Evolutionary conservation across 2,113 vertebrate species (phyloP).

Genomic region (Cnemophilus loriae): DNA sequence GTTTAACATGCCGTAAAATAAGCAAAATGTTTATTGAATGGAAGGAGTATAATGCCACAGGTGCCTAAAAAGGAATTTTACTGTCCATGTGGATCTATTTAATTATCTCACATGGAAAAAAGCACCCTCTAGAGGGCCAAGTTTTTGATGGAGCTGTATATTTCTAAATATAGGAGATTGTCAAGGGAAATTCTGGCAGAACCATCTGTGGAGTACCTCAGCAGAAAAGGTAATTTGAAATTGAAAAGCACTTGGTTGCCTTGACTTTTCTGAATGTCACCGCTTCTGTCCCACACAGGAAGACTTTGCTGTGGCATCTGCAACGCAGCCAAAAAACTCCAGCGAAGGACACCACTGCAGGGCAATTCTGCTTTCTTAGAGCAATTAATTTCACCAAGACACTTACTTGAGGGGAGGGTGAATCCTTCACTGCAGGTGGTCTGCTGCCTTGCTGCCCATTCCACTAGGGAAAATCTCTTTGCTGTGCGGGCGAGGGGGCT

Average conservation of each 20-base stretch:
- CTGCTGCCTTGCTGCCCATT: neutral
- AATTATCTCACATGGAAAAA: neutral
- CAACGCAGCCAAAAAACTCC: neutral
- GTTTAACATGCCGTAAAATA: neutral
- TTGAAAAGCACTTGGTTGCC: neutral
- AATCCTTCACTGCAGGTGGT: neutral
- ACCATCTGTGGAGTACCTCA: neutral
- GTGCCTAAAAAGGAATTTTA: neutral
- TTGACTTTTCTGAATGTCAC: neutral
- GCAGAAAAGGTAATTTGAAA: neutral
- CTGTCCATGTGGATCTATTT: neutral
- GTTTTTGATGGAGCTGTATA: neutral
- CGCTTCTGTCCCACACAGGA: neutral
- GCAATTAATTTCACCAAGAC: neutral
- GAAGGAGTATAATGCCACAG: neutral
- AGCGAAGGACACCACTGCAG: neutral
- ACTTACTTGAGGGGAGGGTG: neutral
- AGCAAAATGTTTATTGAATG: neutral
- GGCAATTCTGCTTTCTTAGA: neutral
- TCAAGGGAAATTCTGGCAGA: neutral
- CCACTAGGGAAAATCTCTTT: neutral
- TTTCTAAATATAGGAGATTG: neutral
- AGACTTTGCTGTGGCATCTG: neutral
- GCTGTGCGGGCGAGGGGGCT: neutral
- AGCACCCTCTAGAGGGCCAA: neutral